Percentiles rank a stretch among this genome's conserved stretches.
Conservation (phyloP, 1,140 invertebrate species). For the Andrena cerasifolii region DNA sequence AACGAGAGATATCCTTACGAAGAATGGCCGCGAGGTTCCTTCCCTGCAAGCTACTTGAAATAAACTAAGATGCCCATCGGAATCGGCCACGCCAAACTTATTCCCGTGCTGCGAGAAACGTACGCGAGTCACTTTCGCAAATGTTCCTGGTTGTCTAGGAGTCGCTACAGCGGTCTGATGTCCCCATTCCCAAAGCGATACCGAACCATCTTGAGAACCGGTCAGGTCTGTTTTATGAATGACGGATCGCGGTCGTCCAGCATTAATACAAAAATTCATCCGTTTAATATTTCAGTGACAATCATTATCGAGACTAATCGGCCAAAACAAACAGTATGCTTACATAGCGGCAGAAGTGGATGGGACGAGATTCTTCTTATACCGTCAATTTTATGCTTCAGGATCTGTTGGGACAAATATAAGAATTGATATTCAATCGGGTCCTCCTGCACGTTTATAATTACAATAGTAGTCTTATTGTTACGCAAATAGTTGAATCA, state of each 20-base stretch:
- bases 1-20: slow-evolving; percentile 90
- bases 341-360: slow-evolving; percentile 96
- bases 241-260: not conserved
- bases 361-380: slow-evolving; percentile 97
- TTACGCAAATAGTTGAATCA: slow-evolving; percentile 44
- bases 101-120: slow-evolving; percentile 98
- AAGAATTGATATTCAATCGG: slow-evolving; percentile 13
- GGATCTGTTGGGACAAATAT: slow-evolving; percentile 84
- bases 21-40: slow-evolving; percentile 94
- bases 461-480: not conserved
- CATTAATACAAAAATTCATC: slow-evolving; percentile 53
- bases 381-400: slow-evolving; percentile 95
- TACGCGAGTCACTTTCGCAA: slow-evolving; percentile 97
- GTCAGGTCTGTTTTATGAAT: slow-evolving; percentile 94
- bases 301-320: not conserved
- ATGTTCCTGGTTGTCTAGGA: slow-evolving; percentile 93
- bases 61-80: slow-evolving; percentile 93
- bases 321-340: slow-evolving; percentile 80
- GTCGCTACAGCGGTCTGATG: slow-evolving; percentile 94
- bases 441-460: not conserved
- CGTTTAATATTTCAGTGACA: slow-evolving; percentile 23
- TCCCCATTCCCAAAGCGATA: slow-evolving; percentile 99
- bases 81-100: slow-evolving; percentile 98
- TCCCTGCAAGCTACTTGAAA: slow-evolving; percentile 96
- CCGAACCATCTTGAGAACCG: slow-evolving; percentile 98